phyloP scores from a whole-genome alignment of 2,888 invertebrate genomes.

The Aphodius granarius region DNA sequence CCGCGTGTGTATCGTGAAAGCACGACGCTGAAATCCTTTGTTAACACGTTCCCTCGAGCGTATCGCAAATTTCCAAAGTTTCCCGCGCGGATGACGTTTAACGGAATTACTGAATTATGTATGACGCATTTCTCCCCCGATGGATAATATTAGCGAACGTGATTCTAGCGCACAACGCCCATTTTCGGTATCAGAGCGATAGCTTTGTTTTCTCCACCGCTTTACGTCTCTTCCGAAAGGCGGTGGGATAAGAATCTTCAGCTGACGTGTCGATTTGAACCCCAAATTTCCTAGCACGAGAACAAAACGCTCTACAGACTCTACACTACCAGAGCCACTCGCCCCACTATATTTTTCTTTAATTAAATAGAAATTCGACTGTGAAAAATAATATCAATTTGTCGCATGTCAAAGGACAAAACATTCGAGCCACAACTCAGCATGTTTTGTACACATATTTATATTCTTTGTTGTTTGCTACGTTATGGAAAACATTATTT shows the following conservation, averaged over 20 bases:
- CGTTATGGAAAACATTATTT: not conserved
- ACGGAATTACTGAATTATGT: not conserved
- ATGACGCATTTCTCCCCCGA: not conserved
- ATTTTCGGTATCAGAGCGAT: not conserved
- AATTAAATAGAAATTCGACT: too few species aligned
- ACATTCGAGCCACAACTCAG: not conserved
- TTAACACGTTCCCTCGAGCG: not conserved
- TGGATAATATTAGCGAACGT: not conserved
- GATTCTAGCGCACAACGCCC: too few species aligned
- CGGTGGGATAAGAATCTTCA: too few species aligned
- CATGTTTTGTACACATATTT: not conserved
- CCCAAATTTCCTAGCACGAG: too few species aligned
- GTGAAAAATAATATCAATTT: not conserved
- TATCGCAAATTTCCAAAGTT: not conserved
- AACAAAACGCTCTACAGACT: too few species aligned
- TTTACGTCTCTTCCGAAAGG: too few species aligned
- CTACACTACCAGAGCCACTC: too few species aligned
- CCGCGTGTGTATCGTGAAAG: not conserved
- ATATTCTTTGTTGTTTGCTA: not conserved
- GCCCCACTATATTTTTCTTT: too few species aligned
- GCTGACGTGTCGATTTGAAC: too few species aligned
- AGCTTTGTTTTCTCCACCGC: not conserved
- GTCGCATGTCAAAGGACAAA: not conserved
- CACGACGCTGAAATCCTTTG: not conserved
- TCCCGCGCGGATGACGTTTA: not conserved